Evolutionary conservation across 2,113 vertebrate genomes (phyloP), one percentile per base, ranked within the genome.

Genomic region (Psettodes erumei): DNA sequence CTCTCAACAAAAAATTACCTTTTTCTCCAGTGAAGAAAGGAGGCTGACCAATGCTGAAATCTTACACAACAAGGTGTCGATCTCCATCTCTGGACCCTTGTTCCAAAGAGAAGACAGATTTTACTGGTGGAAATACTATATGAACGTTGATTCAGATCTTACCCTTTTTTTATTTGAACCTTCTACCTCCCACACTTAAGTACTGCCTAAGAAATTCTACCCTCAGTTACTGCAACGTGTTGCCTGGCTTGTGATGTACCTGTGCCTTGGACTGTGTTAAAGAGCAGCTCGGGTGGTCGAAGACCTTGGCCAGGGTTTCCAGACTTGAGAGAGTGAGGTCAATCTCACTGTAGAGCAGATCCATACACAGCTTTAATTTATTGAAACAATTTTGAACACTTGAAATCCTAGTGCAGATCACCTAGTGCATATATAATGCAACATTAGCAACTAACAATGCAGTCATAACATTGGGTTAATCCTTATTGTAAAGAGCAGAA

Each of bases 301-400:
- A 97, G 38, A 96, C 94, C 66, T 93, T 95, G 42, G 93, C 94
- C 87, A 97, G 87, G 0, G 91, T 94, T 88, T 96, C 96, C 87
- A 97, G 88, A 74, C 95, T 95, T 0, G 89, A 92, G 67, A 95
- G 89, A 0, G 94, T 95, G 84, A 91, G 86, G 86, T 96, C 95
- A 7, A 96, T 95, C 91, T 96, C 95, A 61, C 96, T 97, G 93
- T 61, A 43, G 63, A 71, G 67, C n/a, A 69, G 15, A 84, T 10
- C 4, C 70, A 77, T n/a, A 7, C 3, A 75, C 2, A 32, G 47
- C 0, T 38, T 65, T 50, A 25, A 23, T 43, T 61, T 30, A 38
- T 3, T 45, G 3, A 28, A 6, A 15, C 0, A 63, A 19, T 18
- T 45, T 63, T 8, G 1, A 27, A 28, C n/a, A n/a, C n/a, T n/a